Conservation (phyloP, 2,888 invertebrate species). For the Chrysomela aeneicollis region DNA sequence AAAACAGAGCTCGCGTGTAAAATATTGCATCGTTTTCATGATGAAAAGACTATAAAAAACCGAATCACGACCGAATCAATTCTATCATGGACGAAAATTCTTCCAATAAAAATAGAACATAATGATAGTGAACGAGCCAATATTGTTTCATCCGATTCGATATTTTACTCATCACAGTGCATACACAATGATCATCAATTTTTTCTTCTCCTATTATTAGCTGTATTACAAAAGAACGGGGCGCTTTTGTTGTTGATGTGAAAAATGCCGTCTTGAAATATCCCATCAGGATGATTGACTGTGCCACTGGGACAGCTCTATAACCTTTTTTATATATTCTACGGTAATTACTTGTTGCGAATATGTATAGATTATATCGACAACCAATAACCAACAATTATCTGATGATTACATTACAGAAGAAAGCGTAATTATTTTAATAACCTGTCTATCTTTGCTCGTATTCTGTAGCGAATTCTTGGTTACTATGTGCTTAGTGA, state of each 20-base stretch:
- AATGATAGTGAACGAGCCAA: not conserved
- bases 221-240: slow-evolving; percentile 9
- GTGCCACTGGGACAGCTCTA: slow-evolving; percentile 39
- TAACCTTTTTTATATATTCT: slow-evolving; percentile 29
- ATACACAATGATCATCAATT: not conserved
- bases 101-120: not conserved
- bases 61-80: not conserved
- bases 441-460: slow-evolving; percentile 33
- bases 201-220: not conserved
- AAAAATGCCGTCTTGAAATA: slow-evolving; percentile 26
- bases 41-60: not conserved
- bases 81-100: not conserved
- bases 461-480: slow-evolving; percentile 20
- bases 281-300: slow-evolving; percentile 34
- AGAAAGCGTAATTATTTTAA: slow-evolving; percentile 43
- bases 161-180: not conserved
- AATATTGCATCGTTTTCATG: not conserved
- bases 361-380: slow-evolving; percentile 43
- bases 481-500: slow-evolving; percentile 1
- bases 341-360: slow-evolving; percentile 38
- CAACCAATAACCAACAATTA: slow-evolving; percentile 43
- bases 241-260: slow-evolving; percentile 8
- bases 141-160: not conserved
- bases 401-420: slow-evolving; percentile 41
- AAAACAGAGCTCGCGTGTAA: not conserved